Evolutionary conservation across 2,113 vertebrate species (phyloP).

Genomic region (Bungarus multicinctus): DNA sequence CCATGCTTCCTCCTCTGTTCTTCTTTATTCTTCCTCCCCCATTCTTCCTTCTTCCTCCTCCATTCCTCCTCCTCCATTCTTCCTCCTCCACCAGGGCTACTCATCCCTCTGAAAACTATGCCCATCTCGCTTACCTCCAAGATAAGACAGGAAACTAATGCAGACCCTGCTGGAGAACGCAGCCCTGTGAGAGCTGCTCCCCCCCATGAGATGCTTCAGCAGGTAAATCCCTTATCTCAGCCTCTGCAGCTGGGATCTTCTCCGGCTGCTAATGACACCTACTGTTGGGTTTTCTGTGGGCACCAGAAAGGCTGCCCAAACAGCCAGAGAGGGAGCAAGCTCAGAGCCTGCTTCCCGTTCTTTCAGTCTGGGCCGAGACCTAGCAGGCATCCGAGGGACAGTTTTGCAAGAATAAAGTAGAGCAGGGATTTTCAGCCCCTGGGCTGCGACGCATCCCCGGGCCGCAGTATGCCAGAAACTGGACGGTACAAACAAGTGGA

Average conservation of each 20-base stretch:
- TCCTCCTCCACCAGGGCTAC: neutral
- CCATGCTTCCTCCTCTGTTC: too few relatives aligned
- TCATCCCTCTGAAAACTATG: neutral
- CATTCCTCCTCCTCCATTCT: too few relatives aligned
- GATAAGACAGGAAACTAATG: slow-evolving; percentile 17
- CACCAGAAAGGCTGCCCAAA: neutral
- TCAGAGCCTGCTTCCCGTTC: neutral
- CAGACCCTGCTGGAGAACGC: neutral
- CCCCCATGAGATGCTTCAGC: neutral
- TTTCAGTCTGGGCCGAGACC: too few relatives aligned
- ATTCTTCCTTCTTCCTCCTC: too few relatives aligned
- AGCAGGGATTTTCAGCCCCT: too few relatives aligned
- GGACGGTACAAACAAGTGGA: too few relatives aligned
- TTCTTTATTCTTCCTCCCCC: too few relatives aligned
- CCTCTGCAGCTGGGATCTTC: slow-evolving; percentile 17
- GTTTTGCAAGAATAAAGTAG: neutral
- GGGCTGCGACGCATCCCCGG: rapidly evolving
- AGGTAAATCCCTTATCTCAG: slow-evolving; percentile 29
- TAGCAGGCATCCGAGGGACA: neutral
- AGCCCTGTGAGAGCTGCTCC: neutral
- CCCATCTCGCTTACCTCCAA: neutral
- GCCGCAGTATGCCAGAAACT: too few relatives aligned
- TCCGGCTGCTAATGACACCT: neutral
- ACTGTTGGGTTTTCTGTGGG: neutral
- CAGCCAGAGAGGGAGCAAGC: too few relatives aligned